A percentile compares a stretch with the other conserved stretches of the same genome.
phyloP scores from a whole-genome alignment of 1,140 invertebrate species.

The Heterodera carotae region DNA sequence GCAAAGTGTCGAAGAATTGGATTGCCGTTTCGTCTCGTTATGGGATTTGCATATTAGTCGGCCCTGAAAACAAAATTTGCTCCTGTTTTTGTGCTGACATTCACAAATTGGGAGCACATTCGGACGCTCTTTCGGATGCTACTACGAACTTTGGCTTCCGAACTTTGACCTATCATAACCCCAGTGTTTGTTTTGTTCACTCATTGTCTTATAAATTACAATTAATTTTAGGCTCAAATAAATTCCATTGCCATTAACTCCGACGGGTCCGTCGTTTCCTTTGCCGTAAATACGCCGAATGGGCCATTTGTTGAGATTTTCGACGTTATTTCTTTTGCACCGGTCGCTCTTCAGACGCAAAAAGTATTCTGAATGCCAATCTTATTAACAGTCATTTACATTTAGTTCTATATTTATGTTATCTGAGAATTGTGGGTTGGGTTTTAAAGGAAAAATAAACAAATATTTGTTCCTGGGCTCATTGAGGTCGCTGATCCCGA shows the following conservation, averaged over 20 bases:
- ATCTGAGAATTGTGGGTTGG: too few relatives aligned
- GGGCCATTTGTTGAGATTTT: conserved; percentile 51
- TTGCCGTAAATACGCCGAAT: conserved; percentile 41
- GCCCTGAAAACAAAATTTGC: conserved; percentile 30
- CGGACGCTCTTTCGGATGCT: conserved; percentile 36
- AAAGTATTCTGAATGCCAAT: background rate
- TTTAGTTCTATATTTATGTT: too few relatives aligned
- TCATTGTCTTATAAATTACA: background rate
- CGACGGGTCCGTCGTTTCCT: conserved; percentile 50
- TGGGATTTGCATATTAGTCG: conserved; percentile 41
- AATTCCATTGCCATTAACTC: conserved; percentile 38
- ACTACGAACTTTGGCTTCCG: conserved; percentile 40
- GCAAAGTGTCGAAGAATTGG: conserved; percentile 1
- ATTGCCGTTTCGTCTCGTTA: conserved; percentile 45
- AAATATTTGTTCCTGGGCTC: too few relatives aligned
- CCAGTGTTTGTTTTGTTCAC: conserved; percentile 17
- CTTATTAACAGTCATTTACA: too few relatives aligned
- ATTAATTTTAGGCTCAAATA: conserved; percentile 42
- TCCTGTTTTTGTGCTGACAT: conserved; percentile 34
- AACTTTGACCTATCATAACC: conserved; percentile 25
- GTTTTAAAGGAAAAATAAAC: too few relatives aligned
- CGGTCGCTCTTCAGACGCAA: background rate
- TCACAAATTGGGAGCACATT: conserved; percentile 32
- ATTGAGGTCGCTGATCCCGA: too few relatives aligned
- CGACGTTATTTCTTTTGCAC: conserved; percentile 45